phyloP scores from a whole-genome alignment of 37 sponge, comb jelly and placozoan genomes.

The Agelas oroides region DNA sequence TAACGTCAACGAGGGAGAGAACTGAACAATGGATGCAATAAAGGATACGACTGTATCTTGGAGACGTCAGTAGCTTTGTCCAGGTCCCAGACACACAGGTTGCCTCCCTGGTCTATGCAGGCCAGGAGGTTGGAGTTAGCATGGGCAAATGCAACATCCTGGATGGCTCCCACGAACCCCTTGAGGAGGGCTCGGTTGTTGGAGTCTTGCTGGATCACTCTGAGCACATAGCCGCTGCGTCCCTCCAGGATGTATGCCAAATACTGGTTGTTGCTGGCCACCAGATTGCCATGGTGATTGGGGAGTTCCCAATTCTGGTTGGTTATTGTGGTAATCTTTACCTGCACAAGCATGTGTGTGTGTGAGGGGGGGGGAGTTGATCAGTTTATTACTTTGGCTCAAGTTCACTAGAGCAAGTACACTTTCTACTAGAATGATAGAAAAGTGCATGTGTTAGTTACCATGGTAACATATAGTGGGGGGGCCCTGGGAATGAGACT shows the following conservation, averaged over 20 bases:
- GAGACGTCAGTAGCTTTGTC: slow-evolving; percentile 40
- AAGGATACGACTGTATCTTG: slow-evolving; percentile 18
- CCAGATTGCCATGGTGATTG: slow-evolving; percentile 65
- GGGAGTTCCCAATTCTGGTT: slow-evolving; percentile 69
- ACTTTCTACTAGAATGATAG: too few species aligned
- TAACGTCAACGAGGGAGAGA: too few species aligned
- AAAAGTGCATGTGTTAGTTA: too few species aligned
- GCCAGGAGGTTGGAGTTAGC: slow-evolving; percentile 67
- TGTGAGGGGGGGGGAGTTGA: neutral
- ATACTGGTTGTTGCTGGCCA: slow-evolving; percentile 74
- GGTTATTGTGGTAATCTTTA: slow-evolving; percentile 68
- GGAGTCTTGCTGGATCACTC: slow-evolving; percentile 73
- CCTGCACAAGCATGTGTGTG: slow-evolving; percentile 37
- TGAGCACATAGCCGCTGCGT: slow-evolving; percentile 77
- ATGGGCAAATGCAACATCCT: slow-evolving; percentile 85
- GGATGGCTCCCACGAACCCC: slow-evolving; percentile 66
- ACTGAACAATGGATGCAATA: neutral
- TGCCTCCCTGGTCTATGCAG: slow-evolving; percentile 85
- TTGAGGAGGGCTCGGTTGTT: slow-evolving; percentile 78
- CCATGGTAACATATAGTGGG: neutral
- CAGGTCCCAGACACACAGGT: slow-evolving; percentile 77
- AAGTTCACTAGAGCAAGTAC: neutral
- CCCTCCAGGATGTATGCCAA: slow-evolving; percentile 77
- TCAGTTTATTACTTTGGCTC: neutral
- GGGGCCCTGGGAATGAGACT: neutral